Conservation (phyloP, 2,113 vertebrate genomes). For the Eira barbara region DNA sequence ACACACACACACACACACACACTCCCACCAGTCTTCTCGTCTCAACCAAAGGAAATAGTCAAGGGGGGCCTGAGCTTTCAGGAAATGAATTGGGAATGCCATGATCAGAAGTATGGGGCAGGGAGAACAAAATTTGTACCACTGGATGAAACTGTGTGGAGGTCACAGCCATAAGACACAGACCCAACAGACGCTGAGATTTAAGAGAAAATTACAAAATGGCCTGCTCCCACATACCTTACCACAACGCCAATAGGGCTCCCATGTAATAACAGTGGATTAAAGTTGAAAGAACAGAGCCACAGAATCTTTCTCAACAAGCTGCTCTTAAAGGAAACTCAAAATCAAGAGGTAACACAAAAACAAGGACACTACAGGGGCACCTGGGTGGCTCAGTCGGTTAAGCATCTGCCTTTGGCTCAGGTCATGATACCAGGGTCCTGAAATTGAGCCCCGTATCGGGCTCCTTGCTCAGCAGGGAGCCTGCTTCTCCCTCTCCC, state of each 20-base stretch:
- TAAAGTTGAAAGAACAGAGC: neutral
- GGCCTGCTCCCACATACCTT: neutral
- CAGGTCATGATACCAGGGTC: too few species aligned
- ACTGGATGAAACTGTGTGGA: neutral
- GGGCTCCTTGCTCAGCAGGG: too few species aligned
- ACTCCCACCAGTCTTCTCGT: neutral
- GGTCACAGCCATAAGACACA: neutral
- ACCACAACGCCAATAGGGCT: neutral
- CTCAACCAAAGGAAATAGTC: neutral
- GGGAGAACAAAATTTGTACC: neutral
- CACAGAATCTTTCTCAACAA: slow-evolving; percentile 13
- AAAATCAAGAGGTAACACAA: neutral
- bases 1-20: neutral
- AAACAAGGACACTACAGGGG: neutral
- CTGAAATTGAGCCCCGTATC: too few species aligned
- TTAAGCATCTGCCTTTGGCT: too few species aligned
- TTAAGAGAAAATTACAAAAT: slow-evolving; percentile 26
- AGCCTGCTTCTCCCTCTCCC: too few species aligned
- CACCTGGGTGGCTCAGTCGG: too few species aligned
- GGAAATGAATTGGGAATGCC: neutral
- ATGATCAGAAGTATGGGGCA: neutral
- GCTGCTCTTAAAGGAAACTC: neutral
- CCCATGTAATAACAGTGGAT: neutral
- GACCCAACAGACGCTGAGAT: slow-evolving; percentile 4
- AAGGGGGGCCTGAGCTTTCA: neutral